Evolutionary conservation across 2,113 vertebrate species (phyloP).

Genomic region (Ctenomys sociabilis): DNA sequence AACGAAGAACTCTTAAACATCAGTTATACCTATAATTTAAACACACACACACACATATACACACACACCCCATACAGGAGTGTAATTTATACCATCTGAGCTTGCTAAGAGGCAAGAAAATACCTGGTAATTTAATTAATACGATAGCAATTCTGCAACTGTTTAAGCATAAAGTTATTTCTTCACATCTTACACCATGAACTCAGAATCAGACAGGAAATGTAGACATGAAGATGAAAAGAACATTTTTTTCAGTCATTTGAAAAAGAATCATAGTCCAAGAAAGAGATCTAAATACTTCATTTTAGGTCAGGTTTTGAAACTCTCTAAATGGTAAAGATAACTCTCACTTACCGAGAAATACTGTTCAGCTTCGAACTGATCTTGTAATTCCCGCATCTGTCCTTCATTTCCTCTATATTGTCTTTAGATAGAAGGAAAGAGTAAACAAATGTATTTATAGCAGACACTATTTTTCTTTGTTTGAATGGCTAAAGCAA

Average conservation of each 20-base stretch:
- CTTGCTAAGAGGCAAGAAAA: not conserved
- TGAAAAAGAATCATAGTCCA: not conserved
- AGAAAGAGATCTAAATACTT: constrained; percentile 51
- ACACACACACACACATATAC: not conserved
- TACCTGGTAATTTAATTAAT: not conserved
- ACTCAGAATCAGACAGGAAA: constrained; percentile 54
- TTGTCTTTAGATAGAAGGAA: constrained; percentile 88
- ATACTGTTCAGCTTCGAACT: constrained; percentile 99
- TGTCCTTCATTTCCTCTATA: constrained; percentile 99
- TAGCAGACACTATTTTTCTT: constrained; percentile 34
- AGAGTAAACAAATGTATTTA: constrained; percentile 43
- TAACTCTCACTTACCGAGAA: constrained; percentile 93
- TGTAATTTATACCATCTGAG: not conserved
- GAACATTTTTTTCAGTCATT: not conserved
- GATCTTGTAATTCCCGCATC: constrained; percentile 99
- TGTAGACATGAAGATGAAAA: not conserved
- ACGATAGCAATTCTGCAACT: constrained; percentile 25
- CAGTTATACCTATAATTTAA: not conserved
- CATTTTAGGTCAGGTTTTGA: constrained; percentile 39
- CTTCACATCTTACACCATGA: not conserved
- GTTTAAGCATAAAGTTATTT: constrained; percentile 26
- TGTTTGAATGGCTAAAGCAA: constrained; percentile 50
- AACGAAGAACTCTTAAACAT: not conserved
- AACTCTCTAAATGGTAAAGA: constrained; percentile 28
- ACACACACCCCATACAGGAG: not conserved